Evolutionary conservation across 2,113 vertebrate species (phyloP), one percentile per base, ranked within the genome.

Genomic region (Dromiciops gliroides): DNA sequence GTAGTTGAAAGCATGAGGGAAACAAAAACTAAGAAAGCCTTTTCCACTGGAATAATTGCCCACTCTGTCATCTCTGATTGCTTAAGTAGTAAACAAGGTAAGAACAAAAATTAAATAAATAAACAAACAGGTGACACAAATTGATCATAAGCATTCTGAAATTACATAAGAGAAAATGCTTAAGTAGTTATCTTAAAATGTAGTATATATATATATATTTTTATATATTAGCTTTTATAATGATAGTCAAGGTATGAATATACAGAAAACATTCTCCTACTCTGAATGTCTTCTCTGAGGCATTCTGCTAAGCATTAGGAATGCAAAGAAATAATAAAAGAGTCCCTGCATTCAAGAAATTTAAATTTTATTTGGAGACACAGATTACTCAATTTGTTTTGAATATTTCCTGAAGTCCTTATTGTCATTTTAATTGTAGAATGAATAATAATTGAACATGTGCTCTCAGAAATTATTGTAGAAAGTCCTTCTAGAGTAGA

Each of bases 1-100:
- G 89, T 96, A 95, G 97, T 53, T 98, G 97, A 98, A 98, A 98
- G 56, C 95, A 97, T 75, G 94, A 98, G n/a, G 95, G 94, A 98
- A 97, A 97, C 91, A 93, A 83, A 97, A 92, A 93, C 91, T 96
- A 93, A 95, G 92, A 50, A 97, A 97, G 94, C 47, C 88, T 93
- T 51, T 6, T 7, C 50, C 53, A 28, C 50, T 90, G 89, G 90
- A 98, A 95, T 98, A 98, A 98, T 97, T 98, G 92, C 95, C 97
- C 48, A 94, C 94, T 96, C 51, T 98, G 96, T 98, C 97, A 97
- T 92, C 49, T 97, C 96, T 98, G 96, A 98, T 97, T 97, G 95
- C 96, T 94, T 97, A 96, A 97, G 90, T 95, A 95, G 94, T 97
- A 93, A 24, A 95, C 93, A 95, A 96, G 67, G 75, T 89, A 96